Conservation (phyloP, 1,140 invertebrate species). For the Neotoxoptera formosana region DNA sequence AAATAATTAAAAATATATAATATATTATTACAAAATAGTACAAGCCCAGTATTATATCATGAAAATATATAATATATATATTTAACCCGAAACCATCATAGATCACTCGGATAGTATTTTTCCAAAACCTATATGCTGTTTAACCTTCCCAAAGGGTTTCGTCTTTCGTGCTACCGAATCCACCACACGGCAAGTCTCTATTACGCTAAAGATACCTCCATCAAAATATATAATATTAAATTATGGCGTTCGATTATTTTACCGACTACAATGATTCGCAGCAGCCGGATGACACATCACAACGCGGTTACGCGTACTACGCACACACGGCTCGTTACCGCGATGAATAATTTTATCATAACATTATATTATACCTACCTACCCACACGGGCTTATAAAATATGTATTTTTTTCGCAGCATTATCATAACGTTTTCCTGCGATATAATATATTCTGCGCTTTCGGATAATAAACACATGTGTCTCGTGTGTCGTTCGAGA, state of each 20-base stretch:
- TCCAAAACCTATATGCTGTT: background rate
- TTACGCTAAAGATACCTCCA: background rate
- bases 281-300: background rate
- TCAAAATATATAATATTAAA: background rate
- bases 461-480: background rate
- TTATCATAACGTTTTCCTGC: background rate
- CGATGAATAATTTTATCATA: background rate
- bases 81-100: background rate
- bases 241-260: background rate
- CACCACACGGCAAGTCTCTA: background rate
- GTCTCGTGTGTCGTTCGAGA: background rate
- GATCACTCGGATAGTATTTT: background rate
- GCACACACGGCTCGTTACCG: background rate
- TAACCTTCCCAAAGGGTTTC: background rate
- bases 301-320: background rate
- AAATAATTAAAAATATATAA: background rate
- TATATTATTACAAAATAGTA: background rate
- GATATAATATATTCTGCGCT: background rate
- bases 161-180: background rate
- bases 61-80: background rate
- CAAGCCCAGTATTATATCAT: background rate
- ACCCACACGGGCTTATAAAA: background rate
- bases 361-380: background rate
- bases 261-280: background rate
- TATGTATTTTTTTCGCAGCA: background rate